Evolutionary conservation across 2,113 vertebrate species (phyloP).

Genomic region (Papio anubis): DNA sequence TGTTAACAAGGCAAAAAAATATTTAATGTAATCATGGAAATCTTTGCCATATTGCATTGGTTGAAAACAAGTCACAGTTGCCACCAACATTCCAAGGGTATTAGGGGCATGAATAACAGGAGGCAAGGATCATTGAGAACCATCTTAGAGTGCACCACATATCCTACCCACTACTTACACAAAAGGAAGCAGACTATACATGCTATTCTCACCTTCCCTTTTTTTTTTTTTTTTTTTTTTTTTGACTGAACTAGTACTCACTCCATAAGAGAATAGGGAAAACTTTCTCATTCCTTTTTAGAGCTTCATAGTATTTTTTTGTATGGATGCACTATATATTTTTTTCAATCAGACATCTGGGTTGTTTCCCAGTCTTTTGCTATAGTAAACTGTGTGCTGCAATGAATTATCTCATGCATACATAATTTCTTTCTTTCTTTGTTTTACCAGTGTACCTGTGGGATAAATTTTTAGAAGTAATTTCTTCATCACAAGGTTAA

Average conservation of each 20-base stretch:
- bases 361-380: not conserved
- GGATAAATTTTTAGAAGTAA: not conserved
- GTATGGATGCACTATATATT: not conserved
- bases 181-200: not conserved
- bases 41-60: not conserved
- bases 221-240: too few relatives aligned
- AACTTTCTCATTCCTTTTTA: not conserved
- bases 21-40: not conserved
- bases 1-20: not conserved
- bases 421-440: not conserved
- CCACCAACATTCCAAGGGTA: not conserved
- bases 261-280: not conserved
- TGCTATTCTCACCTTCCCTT: not conserved
- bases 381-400: not conserved
- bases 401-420: not conserved
- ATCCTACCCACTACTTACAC: not conserved
- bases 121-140: not conserved
- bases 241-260: not conserved
- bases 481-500: not conserved
- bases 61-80: not conserved
- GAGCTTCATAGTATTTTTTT: not conserved
- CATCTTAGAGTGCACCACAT: not conserved
- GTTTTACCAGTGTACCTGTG: not conserved
- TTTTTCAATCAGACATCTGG: not conserved
- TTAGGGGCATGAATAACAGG: not conserved